Evolutionary conservation across 2,113 vertebrate genomes (phyloP), one percentile per base, ranked within the genome.

Genomic region (Psettodes erumei): DNA sequence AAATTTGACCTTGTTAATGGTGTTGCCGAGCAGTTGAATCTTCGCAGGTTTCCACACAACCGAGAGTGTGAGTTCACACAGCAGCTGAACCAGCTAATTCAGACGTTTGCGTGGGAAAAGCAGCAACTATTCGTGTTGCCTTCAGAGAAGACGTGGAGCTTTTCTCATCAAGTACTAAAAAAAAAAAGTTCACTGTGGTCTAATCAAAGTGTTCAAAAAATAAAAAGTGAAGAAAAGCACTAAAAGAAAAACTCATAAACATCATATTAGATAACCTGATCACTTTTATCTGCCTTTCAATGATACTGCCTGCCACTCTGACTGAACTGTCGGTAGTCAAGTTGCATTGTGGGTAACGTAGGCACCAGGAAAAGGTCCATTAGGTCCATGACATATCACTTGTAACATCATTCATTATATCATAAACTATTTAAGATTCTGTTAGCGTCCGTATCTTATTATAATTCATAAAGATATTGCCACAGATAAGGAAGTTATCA

Each of bases 1-100:
- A 81, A 62, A 68, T 71, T 8, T 58, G 32, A 87, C 74, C 77
- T 64, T 60, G 53, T 77, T 70, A 62, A 81, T 83, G 82, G 32
- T n/a, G 73, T 53, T 43, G 82, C 58, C 25, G 79, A 83, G 79
- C 8, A 28, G 42, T 60, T 70, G 78, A n/a, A 72, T 79, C 85
- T 87, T 79, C 63, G 65, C 80, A 67, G 74, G 77, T 85, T 90
- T 30, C 71, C 79, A 83, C 87, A 79, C 67, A 42, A 71, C 28
- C 62, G n/a, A 30, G 37, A 76, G 79, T 63, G 81, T 66, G 74
- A 86, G 69, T 66, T 78, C 74, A 84, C 7, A 37, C 56, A 53
- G 62, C 5, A n/a, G 75, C 27, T 37, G 54, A 76, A 55, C 58
- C 23, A 23, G 42, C 13, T 16, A 61, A 58, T 9, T 10, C 43